These are phyloP conservation scores for Ia io DNA, from an alignment of 2,113 vertebrate species.

Conservation along the genomic window DNA sequence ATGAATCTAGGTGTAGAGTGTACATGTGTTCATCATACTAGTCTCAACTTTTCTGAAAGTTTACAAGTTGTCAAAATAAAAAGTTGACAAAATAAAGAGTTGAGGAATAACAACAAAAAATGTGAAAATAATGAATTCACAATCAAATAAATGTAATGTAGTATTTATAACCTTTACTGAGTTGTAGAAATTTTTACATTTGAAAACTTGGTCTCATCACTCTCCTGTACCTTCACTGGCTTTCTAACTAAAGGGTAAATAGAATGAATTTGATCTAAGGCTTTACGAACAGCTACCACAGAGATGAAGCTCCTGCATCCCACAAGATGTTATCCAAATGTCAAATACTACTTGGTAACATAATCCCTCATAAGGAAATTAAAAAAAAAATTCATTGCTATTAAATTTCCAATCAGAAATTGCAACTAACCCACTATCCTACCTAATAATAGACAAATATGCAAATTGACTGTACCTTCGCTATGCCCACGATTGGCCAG, in stretches of 20 bases:
- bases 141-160: background rate
- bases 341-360: background rate
- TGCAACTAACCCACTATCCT: background rate
- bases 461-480: too few relatives aligned
- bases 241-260: background rate
- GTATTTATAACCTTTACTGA: background rate
- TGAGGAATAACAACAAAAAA: background rate
- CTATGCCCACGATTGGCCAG: too few relatives aligned
- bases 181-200: background rate
- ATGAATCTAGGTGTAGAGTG: background rate
- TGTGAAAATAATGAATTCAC: background rate
- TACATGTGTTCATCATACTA: background rate
- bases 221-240: background rate
- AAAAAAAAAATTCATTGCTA: background rate
- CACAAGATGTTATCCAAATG: background rate
- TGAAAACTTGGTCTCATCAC: background rate
- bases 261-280: background rate
- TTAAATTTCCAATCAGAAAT: background rate
- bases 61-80: constrained; percentile 20
- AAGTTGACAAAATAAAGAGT: background rate
- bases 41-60: background rate
- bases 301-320: background rate
- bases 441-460: too few relatives aligned
- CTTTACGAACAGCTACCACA: background rate
- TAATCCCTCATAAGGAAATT: background rate